phyloP scores from a whole-genome alignment of 1,140 invertebrate species.

The Pogonomyrmex californicus region DNA sequence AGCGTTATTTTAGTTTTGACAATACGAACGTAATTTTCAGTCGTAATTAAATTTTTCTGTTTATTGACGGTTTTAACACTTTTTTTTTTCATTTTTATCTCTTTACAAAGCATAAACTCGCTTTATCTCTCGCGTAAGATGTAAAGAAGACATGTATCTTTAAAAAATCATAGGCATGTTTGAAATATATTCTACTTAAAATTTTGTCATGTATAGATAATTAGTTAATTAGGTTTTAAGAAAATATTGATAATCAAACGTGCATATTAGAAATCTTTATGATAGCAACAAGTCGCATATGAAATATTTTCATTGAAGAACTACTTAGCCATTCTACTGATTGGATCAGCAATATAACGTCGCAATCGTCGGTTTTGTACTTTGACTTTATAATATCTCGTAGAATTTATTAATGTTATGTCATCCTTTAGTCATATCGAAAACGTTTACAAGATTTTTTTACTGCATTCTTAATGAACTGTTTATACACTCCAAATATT shows the following conservation, averaged over 20 bases:
- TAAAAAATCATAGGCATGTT: background rate
- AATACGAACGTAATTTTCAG: background rate
- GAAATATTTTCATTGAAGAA: constrained; percentile 30
- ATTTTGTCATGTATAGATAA: background rate
- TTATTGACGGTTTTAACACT: background rate
- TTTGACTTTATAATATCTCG: constrained; percentile 34
- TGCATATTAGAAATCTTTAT: background rate
- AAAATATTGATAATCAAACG: background rate
- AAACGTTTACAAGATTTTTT: background rate
- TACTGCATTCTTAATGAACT: background rate
- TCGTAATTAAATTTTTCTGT: background rate
- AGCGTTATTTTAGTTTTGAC: background rate
- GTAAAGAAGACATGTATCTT: background rate
- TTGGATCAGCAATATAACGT: background rate
- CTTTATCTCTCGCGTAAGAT: background rate
- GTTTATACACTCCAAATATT: background rate
- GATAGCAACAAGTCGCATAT: background rate
- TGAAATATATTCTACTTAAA: background rate
- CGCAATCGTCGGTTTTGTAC: background rate
- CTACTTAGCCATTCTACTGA: background rate
- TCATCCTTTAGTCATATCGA: background rate
- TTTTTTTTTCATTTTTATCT: background rate
- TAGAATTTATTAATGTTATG: background rate
- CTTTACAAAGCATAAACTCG: background rate
- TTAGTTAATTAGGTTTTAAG: background rate